A percentile compares a stretch with the other conserved stretches of the same genome.
Evolutionary conservation across 2,888 invertebrate genomes (phyloP).

Genomic region (Pseudococcus longispinus): DNA sequence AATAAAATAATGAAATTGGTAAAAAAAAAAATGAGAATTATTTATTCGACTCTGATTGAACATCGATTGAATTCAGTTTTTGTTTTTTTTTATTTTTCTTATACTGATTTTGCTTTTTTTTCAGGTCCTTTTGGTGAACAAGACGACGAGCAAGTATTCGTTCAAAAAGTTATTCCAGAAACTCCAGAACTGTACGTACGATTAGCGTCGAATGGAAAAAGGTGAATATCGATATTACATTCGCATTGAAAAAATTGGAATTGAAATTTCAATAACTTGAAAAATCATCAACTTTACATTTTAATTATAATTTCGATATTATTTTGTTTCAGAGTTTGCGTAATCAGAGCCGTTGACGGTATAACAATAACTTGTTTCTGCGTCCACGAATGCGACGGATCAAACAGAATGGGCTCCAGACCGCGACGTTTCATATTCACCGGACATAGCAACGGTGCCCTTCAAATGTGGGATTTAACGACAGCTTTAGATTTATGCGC

Average conservation of each 20-base stretch:
- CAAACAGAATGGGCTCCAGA: slow-evolving; percentile 87
- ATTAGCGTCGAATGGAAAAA: slow-evolving; percentile 92
- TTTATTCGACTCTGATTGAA: too few relatives aligned
- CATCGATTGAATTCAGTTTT: too few relatives aligned
- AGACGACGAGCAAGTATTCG: slow-evolving; percentile 97
- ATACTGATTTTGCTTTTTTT: not conserved
- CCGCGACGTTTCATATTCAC: slow-evolving; percentile 89
- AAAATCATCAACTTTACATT: not conserved
- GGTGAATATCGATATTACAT: slow-evolving; percentile 65
- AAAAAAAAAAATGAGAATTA: too few relatives aligned
- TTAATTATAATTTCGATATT: not conserved
- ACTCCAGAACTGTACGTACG: slow-evolving; percentile 94
- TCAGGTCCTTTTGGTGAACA: slow-evolving; percentile 95
- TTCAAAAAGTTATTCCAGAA: slow-evolving; percentile 97
- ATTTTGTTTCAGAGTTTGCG: slow-evolving; percentile 76
- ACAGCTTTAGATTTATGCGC: slow-evolving; percentile 85
- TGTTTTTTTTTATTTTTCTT: not conserved
- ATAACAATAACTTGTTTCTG: slow-evolving; percentile 94
- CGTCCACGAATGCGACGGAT: slow-evolving; percentile 97
- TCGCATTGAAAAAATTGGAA: too few relatives aligned
- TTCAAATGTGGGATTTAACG: slow-evolving; percentile 98
- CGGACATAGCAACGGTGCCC: slow-evolving; percentile 89
- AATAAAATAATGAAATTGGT: too few relatives aligned
- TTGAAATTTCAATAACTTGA: not conserved
- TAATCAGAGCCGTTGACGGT: slow-evolving; percentile 92